A percentile compares a stretch with the other conserved stretches of the same genome.
These are phyloP conservation scores for Hemicentrotus pulcherrimus DNA, from an alignment of 35 echinoderm and acorn worm genomes.

Conservation along the genomic window DNA sequence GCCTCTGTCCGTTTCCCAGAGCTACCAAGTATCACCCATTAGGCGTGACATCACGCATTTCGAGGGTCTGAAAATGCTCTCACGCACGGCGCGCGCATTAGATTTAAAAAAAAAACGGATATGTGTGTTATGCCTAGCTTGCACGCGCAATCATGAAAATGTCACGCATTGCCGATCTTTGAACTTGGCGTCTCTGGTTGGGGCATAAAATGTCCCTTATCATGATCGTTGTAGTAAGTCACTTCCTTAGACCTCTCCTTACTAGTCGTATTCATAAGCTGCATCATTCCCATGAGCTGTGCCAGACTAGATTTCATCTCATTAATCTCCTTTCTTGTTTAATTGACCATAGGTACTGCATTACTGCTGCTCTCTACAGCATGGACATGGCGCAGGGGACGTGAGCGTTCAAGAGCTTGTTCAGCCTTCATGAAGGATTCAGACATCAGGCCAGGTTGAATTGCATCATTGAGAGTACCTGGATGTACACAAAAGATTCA, in stretches of 20 bases:
- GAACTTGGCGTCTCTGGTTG: no score
- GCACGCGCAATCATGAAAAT: no score
- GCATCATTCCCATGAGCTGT: neutral
- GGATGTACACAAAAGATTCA: constrained; percentile 46
- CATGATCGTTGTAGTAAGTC: neutral
- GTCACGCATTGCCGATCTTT: no score
- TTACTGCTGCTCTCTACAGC: neutral
- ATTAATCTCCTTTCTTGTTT: constrained; percentile 18
- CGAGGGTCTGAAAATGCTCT: no score
- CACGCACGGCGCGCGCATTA: no score
- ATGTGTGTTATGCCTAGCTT: no score
- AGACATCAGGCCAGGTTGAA: constrained; percentile 9
- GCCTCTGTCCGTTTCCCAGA: constrained; percentile 47
- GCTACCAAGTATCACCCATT: no score
- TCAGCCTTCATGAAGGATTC: neutral
- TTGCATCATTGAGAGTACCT: constrained; percentile 43
- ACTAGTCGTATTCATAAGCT: neutral
- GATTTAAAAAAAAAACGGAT: no score
- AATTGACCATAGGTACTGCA: neutral
- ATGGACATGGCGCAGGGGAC: neutral
- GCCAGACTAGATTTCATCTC: neutral
- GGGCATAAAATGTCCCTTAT: neutral
- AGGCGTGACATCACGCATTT: no score
- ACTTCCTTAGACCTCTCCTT: neutral
- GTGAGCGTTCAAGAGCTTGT: neutral